Evolutionary conservation across 2,888 invertebrate species (phyloP).

Genomic region (Tridacna gigas): DNA sequence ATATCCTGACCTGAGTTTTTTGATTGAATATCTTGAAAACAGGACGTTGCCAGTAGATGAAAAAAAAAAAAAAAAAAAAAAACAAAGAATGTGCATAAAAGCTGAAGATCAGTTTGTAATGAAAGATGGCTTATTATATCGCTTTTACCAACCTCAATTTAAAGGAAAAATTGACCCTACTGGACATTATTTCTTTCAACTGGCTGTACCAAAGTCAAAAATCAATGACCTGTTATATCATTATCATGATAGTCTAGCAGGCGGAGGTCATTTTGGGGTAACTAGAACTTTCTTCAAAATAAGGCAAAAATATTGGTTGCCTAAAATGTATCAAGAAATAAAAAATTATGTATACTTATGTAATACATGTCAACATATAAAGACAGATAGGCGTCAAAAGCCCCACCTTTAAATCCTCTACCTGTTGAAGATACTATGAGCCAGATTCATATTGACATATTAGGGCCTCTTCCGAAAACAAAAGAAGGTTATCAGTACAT

Average conservation of each 20-base stretch:
- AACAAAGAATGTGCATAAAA: slow-evolving; percentile 3
- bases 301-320: slow-evolving; percentile 31
- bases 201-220: slow-evolving; percentile 29
- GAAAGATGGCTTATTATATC: slow-evolving; percentile 24
- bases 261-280: slow-evolving; percentile 37
- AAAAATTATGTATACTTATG: slow-evolving; percentile 41
- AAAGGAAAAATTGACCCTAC: slow-evolving; percentile 23
- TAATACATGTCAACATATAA: slow-evolving; percentile 35
- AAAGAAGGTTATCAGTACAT: slow-evolving; percentile 40
- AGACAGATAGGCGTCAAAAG: background rate
- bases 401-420: slow-evolving; percentile 41
- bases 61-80: too few species aligned
- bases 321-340: slow-evolving; percentile 27
- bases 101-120: slow-evolving; percentile 27
- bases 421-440: slow-evolving; percentile 41
- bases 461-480: slow-evolving; percentile 37
- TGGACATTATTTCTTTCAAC: slow-evolving; percentile 25
- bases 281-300: slow-evolving; percentile 30
- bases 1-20: slow-evolving; percentile 17
- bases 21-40: slow-evolving; percentile 21
- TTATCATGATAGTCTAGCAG: slow-evolving; percentile 42
- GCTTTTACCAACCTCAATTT: slow-evolving; percentile 18
- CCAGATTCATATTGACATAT: slow-evolving; percentile 49
- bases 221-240: slow-evolving; percentile 25
- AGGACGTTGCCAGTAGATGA: slow-evolving; percentile 20